These are phyloP conservation scores for Axinella damicornis DNA, from an alignment of 37 sponge, comb jelly and placozoan genomes.

Conservation along the genomic window DNA sequence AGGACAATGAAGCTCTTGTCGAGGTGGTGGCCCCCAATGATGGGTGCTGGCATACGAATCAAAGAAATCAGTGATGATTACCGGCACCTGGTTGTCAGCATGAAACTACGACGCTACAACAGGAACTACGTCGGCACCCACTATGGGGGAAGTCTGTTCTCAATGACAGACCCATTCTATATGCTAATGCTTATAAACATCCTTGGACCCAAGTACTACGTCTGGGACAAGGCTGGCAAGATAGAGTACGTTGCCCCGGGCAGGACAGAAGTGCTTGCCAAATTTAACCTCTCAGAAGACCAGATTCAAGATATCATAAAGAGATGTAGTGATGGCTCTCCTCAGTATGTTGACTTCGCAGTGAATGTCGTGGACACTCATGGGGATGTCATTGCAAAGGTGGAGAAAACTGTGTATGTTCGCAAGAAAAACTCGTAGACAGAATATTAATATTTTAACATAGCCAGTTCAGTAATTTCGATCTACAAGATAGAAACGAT, in stretches of 20 bases:
- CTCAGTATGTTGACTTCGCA: constrained; percentile 1
- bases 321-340: constrained; percentile 19
- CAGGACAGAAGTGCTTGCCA: constrained; percentile 17
- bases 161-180: constrained; percentile 64
- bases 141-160: constrained; percentile 46
- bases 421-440: constrained; percentile 13
- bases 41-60: constrained; percentile 47
- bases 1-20: too few relatives aligned
- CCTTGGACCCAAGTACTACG: constrained; percentile 21
- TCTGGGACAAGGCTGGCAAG: constrained; percentile 39
- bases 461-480: not conserved
- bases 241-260: constrained; percentile 27
- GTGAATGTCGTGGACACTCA: constrained; percentile 25
- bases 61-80: constrained; percentile 11
- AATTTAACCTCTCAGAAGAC: constrained; percentile 27
- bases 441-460: not conserved
- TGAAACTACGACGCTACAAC: constrained; percentile 29
- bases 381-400: constrained; percentile 23
- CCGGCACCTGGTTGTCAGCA: constrained; percentile 10
- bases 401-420: constrained; percentile 39
- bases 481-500: too few relatives aligned
- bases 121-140: constrained; percentile 30
- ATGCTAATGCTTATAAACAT: constrained; percentile 40
- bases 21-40: constrained; percentile 16
- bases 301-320: constrained; percentile 11